Evolutionary conservation across 2,888 invertebrate genomes (phyloP), one percentile per base, ranked within the genome.

Genomic region (Odiellus spinosus): DNA sequence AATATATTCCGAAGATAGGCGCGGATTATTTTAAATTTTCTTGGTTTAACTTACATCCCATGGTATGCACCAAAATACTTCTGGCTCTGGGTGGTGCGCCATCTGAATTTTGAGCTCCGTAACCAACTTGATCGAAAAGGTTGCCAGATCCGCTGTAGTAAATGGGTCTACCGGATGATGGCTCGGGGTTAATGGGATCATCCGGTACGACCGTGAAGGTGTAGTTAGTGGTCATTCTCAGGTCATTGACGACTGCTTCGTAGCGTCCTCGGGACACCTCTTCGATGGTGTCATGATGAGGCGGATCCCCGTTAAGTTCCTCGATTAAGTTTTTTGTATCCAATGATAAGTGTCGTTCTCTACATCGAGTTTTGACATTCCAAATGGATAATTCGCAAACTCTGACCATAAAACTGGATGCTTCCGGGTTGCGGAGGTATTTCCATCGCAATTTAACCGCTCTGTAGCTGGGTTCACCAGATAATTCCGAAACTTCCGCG

Each of bases 191-290:
- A 8, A 42, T 40, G 11, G 46, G 42, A 3, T 48, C 48, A 45
- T 48, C 46, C 4, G 48, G 45, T 6, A 50, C 36, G 2, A 52
- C 50, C 3, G 41, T 44, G 6, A 52, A 32, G 5, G 47, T 46
- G 33, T 52, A 52, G 26, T 52, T 52, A 3, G 50, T 50, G 21
- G 47, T 11, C 52, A 52, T 52, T 12, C 52, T 32, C 2, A 52
- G 42, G 4, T 47, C 52, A 18, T 44, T 42, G 12, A 52, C 17
- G 10, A 43, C 32, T 4, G 49, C 52, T 15, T 42, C 21, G 38
- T 39, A 52, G 2, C 40, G 38, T 6, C 50, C 43, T 11, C 46
- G 40, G 3, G 12, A 19, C 1, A 42, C 46, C 8, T 44, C 44
- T 1, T 33, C 15, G 3, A 20, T 36, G 11, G 50, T 12, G 6